Evolutionary conservation across 2,888 invertebrate genomes (phyloP), one percentile per base, ranked within the genome.

Genomic region (Mythimna impura): DNA sequence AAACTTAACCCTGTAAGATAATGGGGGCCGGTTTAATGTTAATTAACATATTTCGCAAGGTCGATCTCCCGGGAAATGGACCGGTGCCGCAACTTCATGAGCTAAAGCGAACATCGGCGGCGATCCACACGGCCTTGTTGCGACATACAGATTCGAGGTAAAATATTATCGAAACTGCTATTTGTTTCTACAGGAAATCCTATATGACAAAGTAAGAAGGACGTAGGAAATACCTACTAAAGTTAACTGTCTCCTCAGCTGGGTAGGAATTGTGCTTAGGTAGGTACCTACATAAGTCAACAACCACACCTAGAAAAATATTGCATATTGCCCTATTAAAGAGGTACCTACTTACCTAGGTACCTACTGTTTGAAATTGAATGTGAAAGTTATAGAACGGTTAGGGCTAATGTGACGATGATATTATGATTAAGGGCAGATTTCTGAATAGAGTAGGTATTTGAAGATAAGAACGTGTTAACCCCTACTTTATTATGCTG

Each of bases 111-210:
- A 4, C 80, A 57, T 67, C 12, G 47, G 7, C 47, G 47, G 47
- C 47, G 36, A 9, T 8, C 47, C 17, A 17, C 47, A 47, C 47
- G 76, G 43, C 34, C 54, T 76, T 62, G 54, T 76, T 65, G 65
- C 25, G 65, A 76, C 71, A 68, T 66, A 80, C 71, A 67, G 58
- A 75, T 52, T 76, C 76, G 65, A 58, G 54, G 76, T 25, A 71
- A 70, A 80, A 66, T 50, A 17, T 80, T 71, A 80, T 71, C 76
- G 34, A 34, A 43, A 47, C 20, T 68, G 36, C 40, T 43, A 43
- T 54, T 43, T 57, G 9, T 54, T 52, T 52, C 43, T 36, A 58
- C 54, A 54, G 73, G 66, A 57, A 72, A 57, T 60, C n/a, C 60
- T 52, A 57, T 12, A 30, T 66, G 61, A 55, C 34, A 43, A 25